Evolutionary conservation across 2,888 invertebrate species (phyloP).

Genomic region (Magallana nippona): DNA sequence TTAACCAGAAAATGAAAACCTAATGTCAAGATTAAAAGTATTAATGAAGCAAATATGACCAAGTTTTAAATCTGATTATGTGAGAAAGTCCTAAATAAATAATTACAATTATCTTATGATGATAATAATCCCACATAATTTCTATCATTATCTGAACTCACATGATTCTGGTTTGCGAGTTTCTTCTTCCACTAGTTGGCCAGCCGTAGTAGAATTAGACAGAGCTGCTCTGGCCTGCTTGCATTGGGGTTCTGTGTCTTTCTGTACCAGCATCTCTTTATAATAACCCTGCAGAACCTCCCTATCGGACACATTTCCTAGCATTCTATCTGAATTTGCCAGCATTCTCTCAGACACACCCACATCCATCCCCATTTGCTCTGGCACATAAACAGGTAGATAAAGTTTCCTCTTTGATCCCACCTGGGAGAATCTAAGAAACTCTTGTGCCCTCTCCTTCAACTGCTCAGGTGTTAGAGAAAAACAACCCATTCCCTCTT

Average conservation of each 20-base stretch:
- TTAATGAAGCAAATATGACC: no score
- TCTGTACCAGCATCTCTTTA: conserved; percentile 46
- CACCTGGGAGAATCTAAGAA: neutral
- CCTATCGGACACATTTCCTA: conserved; percentile 39
- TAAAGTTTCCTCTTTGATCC: neutral
- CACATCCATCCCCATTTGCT: neutral
- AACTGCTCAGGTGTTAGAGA: conserved; percentile 7
- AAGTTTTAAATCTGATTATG: no score
- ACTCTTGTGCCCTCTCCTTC: neutral
- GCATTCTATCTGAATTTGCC: conserved; percentile 42
- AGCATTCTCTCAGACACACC: conserved; percentile 43
- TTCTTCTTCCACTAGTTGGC: conserved; percentile 46
- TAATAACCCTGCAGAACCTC: conserved; percentile 50
- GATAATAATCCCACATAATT: neutral
- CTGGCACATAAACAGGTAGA: neutral
- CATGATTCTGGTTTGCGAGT: conserved; percentile 49
- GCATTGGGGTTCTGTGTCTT: conserved; percentile 46
- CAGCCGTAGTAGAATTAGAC: conserved; percentile 30
- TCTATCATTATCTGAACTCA: conserved; percentile 19
- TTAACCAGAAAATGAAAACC: no score
- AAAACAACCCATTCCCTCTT: neutral
- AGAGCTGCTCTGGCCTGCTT: conserved; percentile 44
- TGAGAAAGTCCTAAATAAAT: no score
- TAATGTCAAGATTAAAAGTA: no score
- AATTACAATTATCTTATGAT: neutral